A percentile compares a stretch with the other conserved stretches of the same genome.
Evolutionary conservation across 2,113 vertebrate species (phyloP).

Genomic region (Pterocles gutturalis): DNA sequence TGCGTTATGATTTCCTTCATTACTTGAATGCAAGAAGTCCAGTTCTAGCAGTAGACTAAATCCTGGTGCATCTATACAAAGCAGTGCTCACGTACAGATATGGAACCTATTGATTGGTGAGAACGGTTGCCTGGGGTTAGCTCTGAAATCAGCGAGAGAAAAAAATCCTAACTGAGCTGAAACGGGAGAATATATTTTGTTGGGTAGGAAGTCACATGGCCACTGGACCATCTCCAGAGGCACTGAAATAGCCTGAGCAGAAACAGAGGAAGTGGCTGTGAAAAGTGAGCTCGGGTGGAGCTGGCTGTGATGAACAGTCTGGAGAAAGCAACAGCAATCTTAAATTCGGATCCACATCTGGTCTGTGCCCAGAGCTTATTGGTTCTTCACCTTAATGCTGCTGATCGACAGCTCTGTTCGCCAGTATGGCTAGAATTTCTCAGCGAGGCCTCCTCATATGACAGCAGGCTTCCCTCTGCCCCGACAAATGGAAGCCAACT

Average conservation of each 20-base stretch:
- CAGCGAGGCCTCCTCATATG: not conserved
- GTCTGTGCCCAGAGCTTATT: not conserved
- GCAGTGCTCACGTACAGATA: not conserved
- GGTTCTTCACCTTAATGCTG: not conserved
- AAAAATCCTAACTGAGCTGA: not conserved
- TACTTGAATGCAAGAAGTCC: not conserved
- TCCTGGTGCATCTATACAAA: accelerated
- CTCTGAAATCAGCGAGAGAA: not conserved
- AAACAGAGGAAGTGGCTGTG: slow-evolving; percentile 60
- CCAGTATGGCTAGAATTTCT: not conserved
- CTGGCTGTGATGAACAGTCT: slow-evolving; percentile 17
- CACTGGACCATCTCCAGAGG: slow-evolving; percentile 20
- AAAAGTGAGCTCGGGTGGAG: slow-evolving; percentile 61
- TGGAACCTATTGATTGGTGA: not conserved
- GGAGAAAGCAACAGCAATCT: not conserved
- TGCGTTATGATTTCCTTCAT: not conserved
- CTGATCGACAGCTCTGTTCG: not conserved
- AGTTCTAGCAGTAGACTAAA: not conserved
- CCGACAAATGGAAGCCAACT: not conserved
- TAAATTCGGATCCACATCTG: not conserved
- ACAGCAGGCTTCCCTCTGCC: not conserved
- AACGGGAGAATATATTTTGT: slow-evolving; percentile 37
- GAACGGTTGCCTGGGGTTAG: not conserved
- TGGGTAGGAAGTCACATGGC: slow-evolving; percentile 58
- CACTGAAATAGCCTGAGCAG: slow-evolving; percentile 57